Evolutionary conservation across 1,140 invertebrate species (phyloP).

Genomic region (Ips nitidus): DNA sequence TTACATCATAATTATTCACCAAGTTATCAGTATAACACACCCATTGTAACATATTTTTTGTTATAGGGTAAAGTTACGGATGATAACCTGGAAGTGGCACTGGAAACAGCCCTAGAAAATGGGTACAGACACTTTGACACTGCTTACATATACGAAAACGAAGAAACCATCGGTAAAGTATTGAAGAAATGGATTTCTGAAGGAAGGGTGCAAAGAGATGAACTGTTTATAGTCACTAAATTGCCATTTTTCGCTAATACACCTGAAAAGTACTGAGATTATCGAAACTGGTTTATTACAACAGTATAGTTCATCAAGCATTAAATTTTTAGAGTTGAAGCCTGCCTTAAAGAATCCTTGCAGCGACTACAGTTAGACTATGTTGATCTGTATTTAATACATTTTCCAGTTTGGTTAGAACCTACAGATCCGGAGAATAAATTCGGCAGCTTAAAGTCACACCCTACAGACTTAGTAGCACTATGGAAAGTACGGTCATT

Average conservation of each 20-base stretch:
- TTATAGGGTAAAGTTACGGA: not conserved
- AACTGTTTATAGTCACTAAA: conserved; percentile 68
- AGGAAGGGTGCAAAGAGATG: conserved; percentile 65
- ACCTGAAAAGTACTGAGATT: conserved; percentile 5
- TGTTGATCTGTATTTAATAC: conserved; percentile 40
- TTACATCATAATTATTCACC: not conserved
- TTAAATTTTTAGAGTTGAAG: not conserved
- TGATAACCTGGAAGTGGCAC: conserved; percentile 65
- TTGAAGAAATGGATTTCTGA: conserved; percentile 72
- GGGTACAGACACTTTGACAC: conserved; percentile 82
- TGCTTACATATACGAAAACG: conserved; percentile 80
- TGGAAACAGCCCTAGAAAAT: conserved; percentile 64
- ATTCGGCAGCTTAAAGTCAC: not conserved
- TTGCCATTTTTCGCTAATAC: conserved; percentile 44
- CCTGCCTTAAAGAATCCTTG: conserved; percentile 32
- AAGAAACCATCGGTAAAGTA: conserved; percentile 73
- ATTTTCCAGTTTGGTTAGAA: conserved; percentile 24
- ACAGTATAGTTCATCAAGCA: not conserved
- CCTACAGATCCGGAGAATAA: not conserved
- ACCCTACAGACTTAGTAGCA: not conserved
- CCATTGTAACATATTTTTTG: not conserved
- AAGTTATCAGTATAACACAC: not conserved
- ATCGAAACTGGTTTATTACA: no score
- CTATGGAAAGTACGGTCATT: not conserved
- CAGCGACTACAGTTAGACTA: conserved; percentile 36